phyloP scores from a whole-genome alignment of 2,888 invertebrate genomes.

The Ennomos erosarius region DNA sequence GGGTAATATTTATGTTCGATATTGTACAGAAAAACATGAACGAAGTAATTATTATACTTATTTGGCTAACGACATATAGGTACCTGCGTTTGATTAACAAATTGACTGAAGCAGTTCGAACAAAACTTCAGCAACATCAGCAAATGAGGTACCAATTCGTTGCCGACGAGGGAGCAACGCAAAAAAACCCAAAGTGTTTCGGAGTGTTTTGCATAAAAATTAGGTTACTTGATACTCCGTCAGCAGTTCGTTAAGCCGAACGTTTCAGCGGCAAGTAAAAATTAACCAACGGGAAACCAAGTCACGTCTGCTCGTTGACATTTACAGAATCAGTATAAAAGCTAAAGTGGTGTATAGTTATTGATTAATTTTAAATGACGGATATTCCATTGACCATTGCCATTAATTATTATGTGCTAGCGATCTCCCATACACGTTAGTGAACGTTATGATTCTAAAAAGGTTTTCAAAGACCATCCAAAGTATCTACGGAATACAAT shows the following conservation, averaged over 20 bases:
- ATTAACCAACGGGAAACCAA: conserved; percentile 5
- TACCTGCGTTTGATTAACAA: too few species aligned
- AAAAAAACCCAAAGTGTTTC: conserved; percentile 2
- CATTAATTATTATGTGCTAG: too few species aligned
- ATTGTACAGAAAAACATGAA: too few species aligned
- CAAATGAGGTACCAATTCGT: not conserved
- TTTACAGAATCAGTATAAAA: conserved; percentile 1
- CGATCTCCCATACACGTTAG: too few species aligned
- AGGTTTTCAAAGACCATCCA: too few species aligned
- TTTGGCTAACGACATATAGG: too few species aligned
- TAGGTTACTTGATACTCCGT: conserved; percentile 9
- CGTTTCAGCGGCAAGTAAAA: not conserved
- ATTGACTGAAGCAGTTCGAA: not conserved
- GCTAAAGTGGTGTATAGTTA: not conserved
- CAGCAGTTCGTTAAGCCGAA: conserved; percentile 14
- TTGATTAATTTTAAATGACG: not conserved
- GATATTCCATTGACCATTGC: too few species aligned
- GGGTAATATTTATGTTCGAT: too few species aligned
- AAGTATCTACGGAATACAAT: conserved; percentile 5
- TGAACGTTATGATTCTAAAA: too few species aligned
- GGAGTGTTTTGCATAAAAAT: conserved; percentile 18
- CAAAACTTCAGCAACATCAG: not conserved
- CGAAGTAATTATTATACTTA: too few species aligned
- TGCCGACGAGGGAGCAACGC: not conserved
- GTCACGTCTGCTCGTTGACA: conserved; percentile 8